Evolutionary conservation across 2,113 vertebrate species (phyloP).

Genomic region (Forbesichthys agassizii): DNA sequence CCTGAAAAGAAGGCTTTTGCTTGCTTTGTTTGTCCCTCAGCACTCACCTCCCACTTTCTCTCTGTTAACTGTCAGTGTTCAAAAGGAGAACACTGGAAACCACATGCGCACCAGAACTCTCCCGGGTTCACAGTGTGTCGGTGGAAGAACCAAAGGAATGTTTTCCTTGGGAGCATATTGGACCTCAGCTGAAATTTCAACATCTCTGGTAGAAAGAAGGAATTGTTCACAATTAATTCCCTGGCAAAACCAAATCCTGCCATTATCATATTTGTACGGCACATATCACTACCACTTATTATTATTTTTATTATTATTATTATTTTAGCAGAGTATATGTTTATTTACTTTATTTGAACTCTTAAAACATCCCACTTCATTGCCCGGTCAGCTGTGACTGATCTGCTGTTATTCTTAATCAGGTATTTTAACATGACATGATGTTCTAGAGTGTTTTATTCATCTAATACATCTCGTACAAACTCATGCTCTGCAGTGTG

Average conservation of each 20-base stretch:
- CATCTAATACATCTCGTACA: too few species aligned
- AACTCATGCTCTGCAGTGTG: neutral
- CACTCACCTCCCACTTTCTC: conserved; percentile 68
- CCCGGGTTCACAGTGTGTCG: conserved; percentile 49
- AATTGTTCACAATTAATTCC: neutral
- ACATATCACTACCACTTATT: neutral
- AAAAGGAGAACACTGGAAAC: conserved; percentile 70
- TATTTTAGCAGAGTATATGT: neutral
- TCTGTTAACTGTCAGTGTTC: conserved; percentile 67
- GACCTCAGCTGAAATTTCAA: conserved; percentile 4
- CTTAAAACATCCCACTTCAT: conserved; percentile 4
- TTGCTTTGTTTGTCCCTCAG: conserved; percentile 73
- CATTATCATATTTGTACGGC: neutral
- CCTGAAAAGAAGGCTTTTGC: conserved; percentile 70
- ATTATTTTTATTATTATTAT: neutral
- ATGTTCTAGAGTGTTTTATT: conserved; percentile 28
- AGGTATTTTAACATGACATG: conserved; percentile 42
- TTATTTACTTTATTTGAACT: neutral
- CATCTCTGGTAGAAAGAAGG: conserved; percentile 3
- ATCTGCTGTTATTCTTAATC: conserved; percentile 43
- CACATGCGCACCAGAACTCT: conserved; percentile 69
- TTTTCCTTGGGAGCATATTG: conserved; percentile 21
- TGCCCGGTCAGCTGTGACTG: conserved; percentile 26
- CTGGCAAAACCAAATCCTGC: neutral
- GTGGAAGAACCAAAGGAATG: conserved; percentile 50